Evolutionary conservation across 2,113 vertebrate species (phyloP).

Genomic region (Ovis canadensis): DNA sequence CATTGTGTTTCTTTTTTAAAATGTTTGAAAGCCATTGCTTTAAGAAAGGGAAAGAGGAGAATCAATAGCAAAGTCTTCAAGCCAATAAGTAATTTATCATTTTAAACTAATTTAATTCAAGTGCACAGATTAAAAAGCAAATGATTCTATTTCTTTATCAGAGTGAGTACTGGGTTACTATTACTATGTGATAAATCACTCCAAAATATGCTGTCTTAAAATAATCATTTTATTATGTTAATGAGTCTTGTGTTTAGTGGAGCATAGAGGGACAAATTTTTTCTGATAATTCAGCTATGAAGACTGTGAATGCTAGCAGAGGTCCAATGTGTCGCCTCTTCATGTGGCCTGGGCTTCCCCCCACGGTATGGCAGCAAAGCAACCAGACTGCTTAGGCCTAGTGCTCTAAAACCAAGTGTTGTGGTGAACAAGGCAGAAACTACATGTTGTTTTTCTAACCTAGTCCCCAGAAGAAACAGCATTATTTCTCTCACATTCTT

Average conservation of each 20-base stretch:
- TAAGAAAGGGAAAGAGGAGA: not conserved
- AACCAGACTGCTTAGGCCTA: not conserved
- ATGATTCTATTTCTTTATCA: not conserved
- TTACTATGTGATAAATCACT: not conserved
- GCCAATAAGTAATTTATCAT: not conserved
- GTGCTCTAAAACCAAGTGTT: not conserved
- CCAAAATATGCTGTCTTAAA: not conserved
- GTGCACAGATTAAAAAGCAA: conserved; percentile 5
- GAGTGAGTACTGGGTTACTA: not conserved
- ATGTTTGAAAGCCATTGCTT: not conserved
- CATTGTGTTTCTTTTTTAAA: not conserved
- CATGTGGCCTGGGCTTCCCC: not conserved
- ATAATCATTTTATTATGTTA: not conserved
- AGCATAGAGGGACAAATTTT: not conserved
- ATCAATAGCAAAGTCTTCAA: not conserved
- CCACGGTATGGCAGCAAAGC: not conserved
- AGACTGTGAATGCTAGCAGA: not conserved
- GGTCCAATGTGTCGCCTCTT: too few relatives aligned
- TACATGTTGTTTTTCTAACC: not conserved
- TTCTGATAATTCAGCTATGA: not conserved
- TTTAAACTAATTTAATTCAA: not conserved
- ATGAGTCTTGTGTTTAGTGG: not conserved
- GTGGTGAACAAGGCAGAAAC: not conserved
- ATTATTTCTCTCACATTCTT: not conserved
- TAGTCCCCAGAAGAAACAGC: not conserved